These are phyloP conservation scores for Suricata suricatta DNA, from an alignment of 2,113 vertebrate species.

Conservation along the genomic window DNA sequence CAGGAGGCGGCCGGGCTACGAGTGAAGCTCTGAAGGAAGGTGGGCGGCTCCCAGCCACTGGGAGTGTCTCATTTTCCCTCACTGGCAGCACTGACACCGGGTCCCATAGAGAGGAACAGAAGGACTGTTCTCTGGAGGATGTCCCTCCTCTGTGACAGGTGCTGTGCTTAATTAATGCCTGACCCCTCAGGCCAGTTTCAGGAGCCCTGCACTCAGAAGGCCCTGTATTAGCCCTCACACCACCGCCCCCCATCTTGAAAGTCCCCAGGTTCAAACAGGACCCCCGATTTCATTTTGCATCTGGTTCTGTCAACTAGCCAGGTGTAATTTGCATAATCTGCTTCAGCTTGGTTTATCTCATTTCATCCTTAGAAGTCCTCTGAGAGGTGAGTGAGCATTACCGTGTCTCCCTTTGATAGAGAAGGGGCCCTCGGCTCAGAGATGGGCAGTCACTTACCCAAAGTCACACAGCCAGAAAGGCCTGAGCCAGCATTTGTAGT, in stretches of 20 bases:
- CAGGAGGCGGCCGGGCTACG: neutral
- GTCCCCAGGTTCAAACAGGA: neutral
- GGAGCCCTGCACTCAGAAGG: neutral
- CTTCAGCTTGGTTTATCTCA: neutral
- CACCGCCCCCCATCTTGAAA: neutral
- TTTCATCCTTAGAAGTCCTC: neutral
- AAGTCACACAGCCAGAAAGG: neutral
- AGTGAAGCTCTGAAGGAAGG: neutral
- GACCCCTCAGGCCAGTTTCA: neutral
- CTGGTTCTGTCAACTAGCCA: neutral
- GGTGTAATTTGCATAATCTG: neutral
- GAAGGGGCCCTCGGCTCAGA: neutral
- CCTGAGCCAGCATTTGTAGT: neutral
- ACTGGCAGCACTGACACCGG: neutral
- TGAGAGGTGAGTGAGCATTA: neutral
- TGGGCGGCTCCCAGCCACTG: neutral
- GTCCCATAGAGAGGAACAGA: neutral
- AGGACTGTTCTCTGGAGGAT: neutral
- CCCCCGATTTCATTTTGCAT: neutral
- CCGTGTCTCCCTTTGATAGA: neutral
- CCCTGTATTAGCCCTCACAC: too few relatives aligned
- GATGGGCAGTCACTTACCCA: neutral
- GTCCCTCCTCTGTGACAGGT: neutral
- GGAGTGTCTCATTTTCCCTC: neutral
- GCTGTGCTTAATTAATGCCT: neutral